These are phyloP conservation scores for Platypus cylindrus DNA, from an alignment of 2,888 invertebrate genomes.

Conservation along the genomic window DNA sequence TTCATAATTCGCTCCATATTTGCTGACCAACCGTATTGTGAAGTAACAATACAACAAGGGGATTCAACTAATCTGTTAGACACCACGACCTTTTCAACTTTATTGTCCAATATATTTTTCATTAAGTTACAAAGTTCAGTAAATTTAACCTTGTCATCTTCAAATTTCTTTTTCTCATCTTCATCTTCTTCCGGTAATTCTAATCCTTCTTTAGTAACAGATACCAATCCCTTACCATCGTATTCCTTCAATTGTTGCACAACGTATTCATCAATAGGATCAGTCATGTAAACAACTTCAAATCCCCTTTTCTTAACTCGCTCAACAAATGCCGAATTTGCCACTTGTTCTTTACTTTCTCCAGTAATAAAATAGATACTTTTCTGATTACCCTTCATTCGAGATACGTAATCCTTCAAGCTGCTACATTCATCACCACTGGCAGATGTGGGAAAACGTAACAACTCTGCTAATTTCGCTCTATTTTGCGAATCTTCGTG, in stretches of 20 bases:
- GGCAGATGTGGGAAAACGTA: conserved; percentile 88
- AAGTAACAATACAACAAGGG: conserved; percentile 98
- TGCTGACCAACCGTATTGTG: conserved; percentile 98
- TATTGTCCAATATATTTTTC: conserved; percentile 96
- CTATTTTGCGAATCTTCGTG: conserved; percentile 95
- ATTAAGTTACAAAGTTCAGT: conserved; percentile 76
- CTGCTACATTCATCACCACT: conserved; percentile 91
- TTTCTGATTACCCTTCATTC: conserved; percentile 98
- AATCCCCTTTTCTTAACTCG: conserved; percentile 95
- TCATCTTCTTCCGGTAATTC: conserved; percentile 95
- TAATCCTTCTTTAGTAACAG: conserved; percentile 95
- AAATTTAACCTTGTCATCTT: conserved; percentile 71
- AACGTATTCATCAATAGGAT: conserved; percentile 98
- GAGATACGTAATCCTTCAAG: conserved; percentile 87
- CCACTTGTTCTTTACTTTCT: conserved; percentile 84
- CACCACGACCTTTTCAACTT: conserved; percentile 95
- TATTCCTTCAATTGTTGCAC: conserved; percentile 98
- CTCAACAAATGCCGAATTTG: conserved; percentile 96
- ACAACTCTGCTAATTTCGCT: conserved; percentile 75
- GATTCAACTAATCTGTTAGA: conserved; percentile 94
- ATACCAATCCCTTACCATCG: conserved; percentile 90
- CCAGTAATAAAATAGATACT: conserved; percentile 98
- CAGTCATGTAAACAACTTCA: conserved; percentile 97
- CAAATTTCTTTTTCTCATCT: conserved; percentile 94
- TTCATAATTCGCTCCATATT: conserved; percentile 99